Evolutionary conservation across 2,113 vertebrate species (phyloP).

Genomic region (Meleagris gallopavo): DNA sequence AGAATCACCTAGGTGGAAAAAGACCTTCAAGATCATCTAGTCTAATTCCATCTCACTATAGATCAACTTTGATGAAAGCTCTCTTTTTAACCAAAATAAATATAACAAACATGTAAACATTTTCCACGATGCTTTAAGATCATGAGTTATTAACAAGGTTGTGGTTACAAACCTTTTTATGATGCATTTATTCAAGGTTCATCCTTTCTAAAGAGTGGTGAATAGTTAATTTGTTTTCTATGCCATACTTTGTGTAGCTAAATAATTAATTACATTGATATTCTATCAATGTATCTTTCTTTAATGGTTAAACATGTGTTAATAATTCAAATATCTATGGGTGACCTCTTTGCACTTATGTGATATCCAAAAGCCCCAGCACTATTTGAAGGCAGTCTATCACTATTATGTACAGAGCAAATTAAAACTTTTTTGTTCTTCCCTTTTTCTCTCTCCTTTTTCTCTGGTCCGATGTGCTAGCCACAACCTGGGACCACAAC

Average conservation of each 20-base stretch:
- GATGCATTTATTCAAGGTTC: constrained; percentile 67
- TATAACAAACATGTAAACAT: neutral
- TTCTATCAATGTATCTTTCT: constrained; percentile 91
- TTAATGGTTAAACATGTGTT: constrained; percentile 89
- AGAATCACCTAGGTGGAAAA: no score
- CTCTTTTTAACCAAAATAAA: constrained; percentile 9
- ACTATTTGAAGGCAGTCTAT: constrained; percentile 76
- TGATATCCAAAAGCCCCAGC: constrained; percentile 77
- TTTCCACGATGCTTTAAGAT: neutral
- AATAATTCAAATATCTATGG: constrained; percentile 93
- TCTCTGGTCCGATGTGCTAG: neutral
- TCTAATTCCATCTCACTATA: neutral
- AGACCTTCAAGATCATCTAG: no score
- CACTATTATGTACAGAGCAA: constrained; percentile 36
- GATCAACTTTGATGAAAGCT: neutral
- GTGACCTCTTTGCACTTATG: constrained; percentile 79
- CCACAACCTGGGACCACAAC: neutral
- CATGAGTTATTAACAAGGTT: constrained; percentile 60
- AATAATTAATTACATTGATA: constrained; percentile 94
- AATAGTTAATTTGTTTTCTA: constrained; percentile 75
- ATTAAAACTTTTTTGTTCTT: constrained; percentile 79
- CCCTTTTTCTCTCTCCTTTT: neutral
- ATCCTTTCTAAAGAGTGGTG: constrained; percentile 24
- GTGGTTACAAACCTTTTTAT: constrained; percentile 62
- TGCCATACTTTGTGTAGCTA: constrained; percentile 83